phyloP scores from a whole-genome alignment of 1,140 invertebrate species.

The Macrobrachium rosenbergii region DNA sequence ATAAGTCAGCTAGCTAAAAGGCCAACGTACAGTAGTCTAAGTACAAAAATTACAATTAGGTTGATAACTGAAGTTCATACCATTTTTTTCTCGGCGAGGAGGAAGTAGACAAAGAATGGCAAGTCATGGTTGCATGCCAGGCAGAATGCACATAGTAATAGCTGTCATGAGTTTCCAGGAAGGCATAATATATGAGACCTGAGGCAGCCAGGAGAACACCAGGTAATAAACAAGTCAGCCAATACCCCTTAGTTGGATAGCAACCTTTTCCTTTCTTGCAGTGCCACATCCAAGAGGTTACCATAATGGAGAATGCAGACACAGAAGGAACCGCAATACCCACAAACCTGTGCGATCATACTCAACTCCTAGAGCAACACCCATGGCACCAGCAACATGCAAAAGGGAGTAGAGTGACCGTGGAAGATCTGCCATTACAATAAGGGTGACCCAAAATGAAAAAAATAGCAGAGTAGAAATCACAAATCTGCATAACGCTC shows the following conservation, averaged over 20 bases:
- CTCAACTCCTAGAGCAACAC: too few species aligned
- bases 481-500: too few species aligned
- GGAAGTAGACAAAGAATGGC: conserved; percentile 87
- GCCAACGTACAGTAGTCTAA: not conserved
- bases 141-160: conserved; percentile 87
- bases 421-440: too few species aligned
- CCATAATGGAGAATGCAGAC: too few species aligned
- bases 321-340: too few species aligned
- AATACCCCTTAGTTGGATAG: conserved; percentile 70
- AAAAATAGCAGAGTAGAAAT: too few species aligned
- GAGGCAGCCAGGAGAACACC: conserved; percentile 80
- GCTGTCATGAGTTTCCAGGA: conserved; percentile 83
- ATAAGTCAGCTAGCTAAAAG: too few species aligned
- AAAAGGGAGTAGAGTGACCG: too few species aligned
- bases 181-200: conserved; percentile 85
- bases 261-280: conserved; percentile 68
- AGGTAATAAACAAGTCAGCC: conserved; percentile 77
- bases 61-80: conserved; percentile 40
- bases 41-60: conserved; percentile 39
- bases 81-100: conserved; percentile 57
- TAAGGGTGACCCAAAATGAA: too few species aligned
- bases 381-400: too few species aligned
- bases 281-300: too few species aligned
- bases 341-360: too few species aligned
- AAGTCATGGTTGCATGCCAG: conserved; percentile 91